A percentile compares a stretch with the other conserved stretches of the same genome.
phyloP scores from a whole-genome alignment of 1,140 invertebrate genomes.

The Caenorhabditis inopinata region DNA sequence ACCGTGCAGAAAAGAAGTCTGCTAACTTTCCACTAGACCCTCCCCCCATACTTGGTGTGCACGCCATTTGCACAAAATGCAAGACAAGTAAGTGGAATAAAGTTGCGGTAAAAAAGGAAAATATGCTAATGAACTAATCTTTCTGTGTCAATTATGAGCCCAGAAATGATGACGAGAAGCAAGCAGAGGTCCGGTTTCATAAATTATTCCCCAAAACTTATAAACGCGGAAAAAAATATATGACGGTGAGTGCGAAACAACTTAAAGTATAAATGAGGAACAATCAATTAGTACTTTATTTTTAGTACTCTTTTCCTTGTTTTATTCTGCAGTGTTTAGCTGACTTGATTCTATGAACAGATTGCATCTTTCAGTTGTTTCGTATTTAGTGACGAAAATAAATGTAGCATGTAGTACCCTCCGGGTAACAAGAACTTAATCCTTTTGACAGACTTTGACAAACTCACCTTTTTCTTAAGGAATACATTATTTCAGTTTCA shows the following conservation, averaged over 20 bases:
- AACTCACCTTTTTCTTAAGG: slow-evolving; percentile 17
- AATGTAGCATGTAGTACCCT: slow-evolving; percentile 21
- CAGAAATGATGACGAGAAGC: not conserved
- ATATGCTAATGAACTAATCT: slow-evolving; percentile 11
- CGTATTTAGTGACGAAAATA: slow-evolving; percentile 24
- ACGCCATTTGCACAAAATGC: no score
- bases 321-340: not conserved
- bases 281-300: not conserved
- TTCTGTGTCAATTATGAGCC: not conserved
- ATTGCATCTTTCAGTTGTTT: slow-evolving; percentile 21
- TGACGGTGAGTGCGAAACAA: not conserved
- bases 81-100: not conserved
- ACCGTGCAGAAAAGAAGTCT: no score
- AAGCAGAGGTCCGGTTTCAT: no score
- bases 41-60: not conserved
- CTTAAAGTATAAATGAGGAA: not conserved
- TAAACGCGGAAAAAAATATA: not conserved
- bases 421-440: not conserved
- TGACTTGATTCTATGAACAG: not conserved
- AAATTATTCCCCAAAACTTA: no score
- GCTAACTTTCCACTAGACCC: no score
- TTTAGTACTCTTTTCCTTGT: not conserved
- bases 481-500: not conserved
- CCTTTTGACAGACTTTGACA: not conserved
- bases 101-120: not conserved